Percentiles rank a stretch among this genome's conserved stretches.
These are phyloP conservation scores for Melanogrammus aeglefinus DNA, from an alignment of 2,797 vertebrate genomes.

Conservation along the genomic window DNA sequence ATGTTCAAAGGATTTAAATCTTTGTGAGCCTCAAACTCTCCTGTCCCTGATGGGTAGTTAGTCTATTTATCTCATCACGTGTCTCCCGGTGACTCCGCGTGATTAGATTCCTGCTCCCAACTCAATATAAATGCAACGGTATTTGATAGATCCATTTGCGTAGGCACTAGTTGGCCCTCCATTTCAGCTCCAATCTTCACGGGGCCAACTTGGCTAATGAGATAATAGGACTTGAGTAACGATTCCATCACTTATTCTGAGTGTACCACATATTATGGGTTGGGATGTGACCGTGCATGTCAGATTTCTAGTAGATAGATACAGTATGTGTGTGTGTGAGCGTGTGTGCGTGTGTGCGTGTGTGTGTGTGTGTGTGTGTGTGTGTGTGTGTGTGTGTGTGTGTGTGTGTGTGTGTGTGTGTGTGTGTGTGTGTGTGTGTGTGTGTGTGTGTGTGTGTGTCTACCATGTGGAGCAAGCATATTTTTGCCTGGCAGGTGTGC, in stretches of 20 bases:
- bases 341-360: neutral
- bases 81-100: neutral
- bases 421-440: neutral
- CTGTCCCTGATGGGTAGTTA: neutral
- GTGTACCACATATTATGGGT: neutral
- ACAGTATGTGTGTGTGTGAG: neutral
- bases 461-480: neutral
- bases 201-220: neutral
- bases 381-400: too few relatives aligned
- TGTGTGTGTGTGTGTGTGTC: neutral
- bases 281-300: neutral
- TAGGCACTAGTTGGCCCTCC: neutral
- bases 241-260: neutral
- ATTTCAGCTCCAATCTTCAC: neutral
- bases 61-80: neutral
- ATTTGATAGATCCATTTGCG: neutral
- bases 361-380: too few relatives aligned
- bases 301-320: neutral
- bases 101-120: neutral
- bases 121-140: slow-evolving; percentile 2
- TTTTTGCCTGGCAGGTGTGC: neutral
- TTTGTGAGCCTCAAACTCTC: neutral
- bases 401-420: neutral
- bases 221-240: neutral
- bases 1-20: neutral